These are phyloP conservation scores for Mustelus asterias DNA, from an alignment of 2,113 vertebrate genomes.

Conservation along the genomic window DNA sequence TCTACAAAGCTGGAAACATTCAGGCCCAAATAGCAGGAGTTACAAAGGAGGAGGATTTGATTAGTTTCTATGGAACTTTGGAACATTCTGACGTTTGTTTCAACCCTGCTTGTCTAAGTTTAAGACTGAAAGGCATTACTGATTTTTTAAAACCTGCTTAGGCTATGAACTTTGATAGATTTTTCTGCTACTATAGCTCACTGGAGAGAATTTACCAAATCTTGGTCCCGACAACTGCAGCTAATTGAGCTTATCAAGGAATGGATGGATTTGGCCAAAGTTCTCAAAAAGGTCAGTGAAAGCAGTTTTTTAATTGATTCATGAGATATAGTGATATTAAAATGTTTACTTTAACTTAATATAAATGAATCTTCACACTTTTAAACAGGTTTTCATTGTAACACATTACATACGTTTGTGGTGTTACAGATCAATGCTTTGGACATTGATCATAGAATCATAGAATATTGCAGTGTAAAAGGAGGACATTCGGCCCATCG, in stretches of 20 bases:
- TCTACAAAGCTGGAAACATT: neutral
- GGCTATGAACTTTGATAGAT: neutral
- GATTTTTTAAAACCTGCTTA: neutral
- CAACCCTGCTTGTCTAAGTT: neutral
- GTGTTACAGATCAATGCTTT: neutral
- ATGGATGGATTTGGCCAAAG: neutral
- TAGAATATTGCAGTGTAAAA: too few relatives aligned
- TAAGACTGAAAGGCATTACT: neutral
- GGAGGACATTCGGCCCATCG: too few relatives aligned
- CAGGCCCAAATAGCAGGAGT: neutral
- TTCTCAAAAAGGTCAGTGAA: neutral
- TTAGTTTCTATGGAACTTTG: neutral
- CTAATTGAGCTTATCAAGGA: neutral
- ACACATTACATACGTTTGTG: neutral
- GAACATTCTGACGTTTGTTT: neutral
- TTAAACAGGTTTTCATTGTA: neutral
- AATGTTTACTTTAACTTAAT: neutral
- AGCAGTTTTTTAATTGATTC: neutral
- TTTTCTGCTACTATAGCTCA: neutral
- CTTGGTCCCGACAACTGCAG: neutral
- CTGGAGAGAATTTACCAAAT: neutral
- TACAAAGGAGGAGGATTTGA: neutral
- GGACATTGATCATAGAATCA: neutral
- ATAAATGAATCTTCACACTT: neutral
- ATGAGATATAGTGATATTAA: neutral